These are phyloP conservation scores for Halictus quadricinctus DNA, from an alignment of 2,888 invertebrate species.

Conservation along the genomic window DNA sequence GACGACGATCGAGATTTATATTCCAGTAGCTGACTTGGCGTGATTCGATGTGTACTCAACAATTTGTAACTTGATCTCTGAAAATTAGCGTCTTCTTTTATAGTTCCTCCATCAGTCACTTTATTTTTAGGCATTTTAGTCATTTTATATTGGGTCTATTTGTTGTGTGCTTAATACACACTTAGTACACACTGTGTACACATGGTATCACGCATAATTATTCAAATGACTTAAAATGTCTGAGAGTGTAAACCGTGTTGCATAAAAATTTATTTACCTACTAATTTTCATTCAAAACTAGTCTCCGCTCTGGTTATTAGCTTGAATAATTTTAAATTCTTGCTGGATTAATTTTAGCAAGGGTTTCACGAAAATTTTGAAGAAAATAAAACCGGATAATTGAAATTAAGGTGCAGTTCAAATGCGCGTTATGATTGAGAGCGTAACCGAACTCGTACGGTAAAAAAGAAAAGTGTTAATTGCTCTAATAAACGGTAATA, in stretches of 20 bases:
- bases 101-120: neutral
- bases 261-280: neutral
- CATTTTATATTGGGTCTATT: neutral
- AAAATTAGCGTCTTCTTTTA: neutral
- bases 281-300: too few relatives aligned
- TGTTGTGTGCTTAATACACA: too few relatives aligned
- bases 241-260: neutral
- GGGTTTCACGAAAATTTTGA: neutral
- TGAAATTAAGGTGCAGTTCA: neutral
- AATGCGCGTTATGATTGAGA: neutral
- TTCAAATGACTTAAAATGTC: neutral
- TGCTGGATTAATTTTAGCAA: neutral
- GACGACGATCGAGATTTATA: neutral
- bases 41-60: neutral
- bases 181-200: too few relatives aligned
- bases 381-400: neutral
- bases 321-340: neutral
- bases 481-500: neutral
- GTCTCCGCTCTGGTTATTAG: neutral
- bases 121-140: neutral
- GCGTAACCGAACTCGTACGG: neutral
- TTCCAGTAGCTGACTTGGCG: neutral
- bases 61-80: neutral
- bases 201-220: neutral
- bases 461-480: neutral